Evolutionary conservation across 1,140 invertebrate genomes (phyloP).

Genomic region (Drosophila kikkawai): DNA sequence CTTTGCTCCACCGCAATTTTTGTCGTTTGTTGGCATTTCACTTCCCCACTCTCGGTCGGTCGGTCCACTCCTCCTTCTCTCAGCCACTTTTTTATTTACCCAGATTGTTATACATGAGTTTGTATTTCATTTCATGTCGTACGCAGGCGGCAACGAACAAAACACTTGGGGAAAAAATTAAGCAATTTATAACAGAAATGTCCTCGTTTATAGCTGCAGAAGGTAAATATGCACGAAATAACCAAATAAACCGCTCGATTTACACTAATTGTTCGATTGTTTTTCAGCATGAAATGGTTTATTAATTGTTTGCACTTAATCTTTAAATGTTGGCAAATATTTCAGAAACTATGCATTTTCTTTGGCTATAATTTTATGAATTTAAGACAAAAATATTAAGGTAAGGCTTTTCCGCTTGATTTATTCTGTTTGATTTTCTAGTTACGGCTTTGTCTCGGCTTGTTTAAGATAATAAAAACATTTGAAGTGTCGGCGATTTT

Average conservation of each 20-base stretch:
- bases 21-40: constrained; percentile 62
- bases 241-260: constrained; percentile 41
- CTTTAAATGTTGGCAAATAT: neutral
- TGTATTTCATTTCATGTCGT: constrained; percentile 51
- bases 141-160: constrained; percentile 20
- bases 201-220: constrained; percentile 15
- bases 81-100: constrained; percentile 63
- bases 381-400: neutral
- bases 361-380: neutral
- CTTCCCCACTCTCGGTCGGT: neutral
- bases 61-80: neutral
- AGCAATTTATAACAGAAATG: constrained; percentile 46
- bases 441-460: neutral
- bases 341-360: neutral
- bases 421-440: neutral
- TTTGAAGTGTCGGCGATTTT: neutral
- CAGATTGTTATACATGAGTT: constrained; percentile 58
- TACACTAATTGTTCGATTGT: constrained; percentile 34
- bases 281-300: constrained; percentile 17
- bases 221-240: constrained; percentile 9
- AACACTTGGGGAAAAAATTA: constrained; percentile 39
- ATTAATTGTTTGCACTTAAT: constrained; percentile 24
- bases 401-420: too few relatives aligned
- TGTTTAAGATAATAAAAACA: neutral
- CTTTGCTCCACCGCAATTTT: constrained; percentile 55